A percentile compares a stretch with the other conserved stretches of the same genome.
Evolutionary conservation across 2,888 invertebrate genomes (phyloP).

Genomic region (Brenthis ino): DNA sequence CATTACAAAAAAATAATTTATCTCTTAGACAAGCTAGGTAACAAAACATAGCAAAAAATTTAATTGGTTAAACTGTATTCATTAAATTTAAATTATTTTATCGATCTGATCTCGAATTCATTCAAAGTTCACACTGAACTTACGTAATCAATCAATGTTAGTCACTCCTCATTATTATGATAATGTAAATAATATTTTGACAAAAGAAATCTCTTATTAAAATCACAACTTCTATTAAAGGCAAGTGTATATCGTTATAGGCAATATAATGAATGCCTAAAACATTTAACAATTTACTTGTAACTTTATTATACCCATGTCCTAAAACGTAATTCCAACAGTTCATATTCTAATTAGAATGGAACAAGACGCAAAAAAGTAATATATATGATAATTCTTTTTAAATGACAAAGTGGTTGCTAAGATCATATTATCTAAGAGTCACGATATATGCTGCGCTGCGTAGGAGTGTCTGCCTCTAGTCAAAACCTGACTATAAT

Average conservation of each 20-base stretch:
- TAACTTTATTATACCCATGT: not conserved
- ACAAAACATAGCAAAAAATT: no score
- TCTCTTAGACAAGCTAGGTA: no score
- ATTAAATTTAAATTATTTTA: not conserved
- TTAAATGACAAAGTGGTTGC: constrained; percentile 55
- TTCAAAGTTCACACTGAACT: not conserved
- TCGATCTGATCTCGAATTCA: not conserved
- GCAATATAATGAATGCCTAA: not conserved
- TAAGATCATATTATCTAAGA: constrained; percentile 11
- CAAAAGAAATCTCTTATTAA: constrained; percentile 9
- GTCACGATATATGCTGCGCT: not conserved
- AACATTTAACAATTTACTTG: not conserved
- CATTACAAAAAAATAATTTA: no score
- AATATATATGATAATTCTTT: constrained; percentile 58
- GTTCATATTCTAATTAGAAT: constrained; percentile 21
- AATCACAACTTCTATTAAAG: constrained; percentile 8
- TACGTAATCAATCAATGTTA: not conserved
- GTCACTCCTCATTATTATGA: constrained; percentile 7
- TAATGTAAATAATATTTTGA: constrained; percentile 7
- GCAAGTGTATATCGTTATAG: not conserved
- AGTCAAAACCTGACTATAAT: not conserved
- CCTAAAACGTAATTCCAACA: constrained; percentile 3
- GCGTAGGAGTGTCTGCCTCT: not conserved
- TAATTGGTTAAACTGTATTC: no score
- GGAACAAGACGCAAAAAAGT: constrained; percentile 46